A percentile compares a stretch with the other conserved stretches of the same genome.
These are phyloP conservation scores for Xerus inauris DNA, from an alignment of 2,113 vertebrate genomes.

Conservation along the genomic window DNA sequence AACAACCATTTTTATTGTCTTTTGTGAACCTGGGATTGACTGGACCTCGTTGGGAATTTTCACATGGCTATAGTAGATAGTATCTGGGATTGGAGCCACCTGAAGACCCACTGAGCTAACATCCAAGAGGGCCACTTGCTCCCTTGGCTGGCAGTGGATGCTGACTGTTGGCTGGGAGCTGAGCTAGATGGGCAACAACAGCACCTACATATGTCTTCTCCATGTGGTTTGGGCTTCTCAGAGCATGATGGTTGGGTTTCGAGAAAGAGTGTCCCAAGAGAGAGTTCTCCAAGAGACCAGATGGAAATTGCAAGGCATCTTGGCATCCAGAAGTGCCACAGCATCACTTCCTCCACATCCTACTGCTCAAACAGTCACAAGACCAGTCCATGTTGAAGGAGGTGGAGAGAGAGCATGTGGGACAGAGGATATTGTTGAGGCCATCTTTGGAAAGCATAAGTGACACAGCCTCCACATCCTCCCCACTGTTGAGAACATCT, in stretches of 20 bases:
- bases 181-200: background rate
- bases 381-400: background rate
- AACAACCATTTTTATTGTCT: background rate
- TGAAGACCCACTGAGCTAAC: background rate
- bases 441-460: background rate
- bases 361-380: background rate
- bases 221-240: background rate
- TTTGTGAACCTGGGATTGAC: background rate
- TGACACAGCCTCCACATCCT: background rate
- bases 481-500: background rate
- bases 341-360: background rate
- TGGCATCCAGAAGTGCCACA: background rate
- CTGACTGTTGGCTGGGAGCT: background rate
- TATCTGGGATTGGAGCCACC: background rate
- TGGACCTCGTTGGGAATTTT: background rate
- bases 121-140: background rate
- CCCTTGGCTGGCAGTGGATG: too few relatives aligned
- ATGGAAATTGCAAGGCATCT: background rate
- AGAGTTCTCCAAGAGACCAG: background rate
- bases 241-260: background rate
- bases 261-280: background rate
- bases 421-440: background rate
- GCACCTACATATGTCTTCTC: background rate
- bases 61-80: background rate
- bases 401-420: accelerated